Conservation (phyloP, 2,113 vertebrate species). For the Platichthys stellatus region DNA sequence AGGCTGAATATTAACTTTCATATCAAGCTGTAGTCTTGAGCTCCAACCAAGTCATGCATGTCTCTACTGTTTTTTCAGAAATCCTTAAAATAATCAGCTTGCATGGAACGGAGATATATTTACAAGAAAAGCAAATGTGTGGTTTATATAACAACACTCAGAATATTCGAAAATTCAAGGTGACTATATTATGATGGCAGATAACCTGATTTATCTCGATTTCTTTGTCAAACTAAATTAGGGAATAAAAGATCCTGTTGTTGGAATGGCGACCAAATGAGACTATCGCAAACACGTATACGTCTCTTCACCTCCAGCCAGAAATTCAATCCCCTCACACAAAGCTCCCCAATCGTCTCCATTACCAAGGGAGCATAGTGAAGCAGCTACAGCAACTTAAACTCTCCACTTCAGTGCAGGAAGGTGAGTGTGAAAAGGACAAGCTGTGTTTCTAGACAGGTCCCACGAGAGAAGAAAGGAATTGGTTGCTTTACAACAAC, state of each 20-base stretch:
- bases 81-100: no score
- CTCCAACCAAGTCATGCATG: no score
- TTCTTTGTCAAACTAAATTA: background rate
- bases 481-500: conserved; percentile 33
- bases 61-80: no score
- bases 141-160: no score
- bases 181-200: background rate
- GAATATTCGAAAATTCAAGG: no score
- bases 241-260: conserved; percentile 19
- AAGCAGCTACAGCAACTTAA: conserved; percentile 28
- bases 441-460: background rate
- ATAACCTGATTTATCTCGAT: background rate
- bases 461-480: conserved; percentile 22
- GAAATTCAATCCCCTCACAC: conserved; percentile 62
- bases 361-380: conserved; percentile 43
- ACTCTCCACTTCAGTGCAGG: conserved; percentile 22
- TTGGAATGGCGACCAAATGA: conserved; percentile 30
- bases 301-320: conserved; percentile 42
- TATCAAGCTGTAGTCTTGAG: no score
- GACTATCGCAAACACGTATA: background rate
- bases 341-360: conserved; percentile 51
- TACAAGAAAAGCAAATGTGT: no score
- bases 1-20: background rate
- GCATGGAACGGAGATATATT: no score
- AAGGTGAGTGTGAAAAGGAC: conserved; percentile 25